These are phyloP conservation scores for Euthynnus affinis DNA, from an alignment of 2,797 vertebrate genomes.

Conservation along the genomic window DNA sequence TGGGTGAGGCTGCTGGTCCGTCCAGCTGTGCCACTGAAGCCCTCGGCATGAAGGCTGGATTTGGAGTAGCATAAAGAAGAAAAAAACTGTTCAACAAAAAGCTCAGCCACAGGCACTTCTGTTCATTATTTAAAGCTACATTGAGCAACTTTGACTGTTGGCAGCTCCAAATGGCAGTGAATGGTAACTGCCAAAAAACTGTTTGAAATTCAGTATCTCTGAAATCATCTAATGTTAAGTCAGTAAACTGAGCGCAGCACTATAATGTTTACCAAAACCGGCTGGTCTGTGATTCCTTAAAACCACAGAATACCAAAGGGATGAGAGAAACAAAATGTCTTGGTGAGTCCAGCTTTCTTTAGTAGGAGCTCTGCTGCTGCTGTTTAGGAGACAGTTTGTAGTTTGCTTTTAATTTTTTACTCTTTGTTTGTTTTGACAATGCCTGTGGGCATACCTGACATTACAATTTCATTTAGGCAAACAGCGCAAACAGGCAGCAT, in stretches of 20 bases:
- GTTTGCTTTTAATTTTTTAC: slow-evolving; percentile 7
- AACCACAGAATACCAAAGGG: background rate
- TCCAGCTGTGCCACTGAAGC: slow-evolving; percentile 86
- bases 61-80: background rate
- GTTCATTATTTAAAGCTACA: slow-evolving; percentile 43
- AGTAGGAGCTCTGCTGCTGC: background rate
- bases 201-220: slow-evolving; percentile 14
- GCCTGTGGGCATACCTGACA: slow-evolving; percentile 18
- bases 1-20: slow-evolving; percentile 87
- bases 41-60: slow-evolving; percentile 78
- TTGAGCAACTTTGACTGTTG: slow-evolving; percentile 22
- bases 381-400: slow-evolving; percentile 4
- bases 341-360: background rate
- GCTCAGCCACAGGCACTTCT: background rate
- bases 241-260: slow-evolving; percentile 20
- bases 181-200: background rate
- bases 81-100: slow-evolving; percentile 5
- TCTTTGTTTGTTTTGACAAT: slow-evolving; percentile 25
- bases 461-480: slow-evolving; percentile 20
- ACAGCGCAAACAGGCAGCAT: slow-evolving; percentile 16
- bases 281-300: slow-evolving; percentile 16
- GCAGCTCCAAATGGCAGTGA: slow-evolving; percentile 16
- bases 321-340: slow-evolving; percentile 1
- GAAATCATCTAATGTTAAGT: slow-evolving; percentile 22
- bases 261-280: slow-evolving; percentile 16